Base-by-base conservation (phyloP, 2,888 invertebrate genomes). In the Aphrophora alni region DNA sequence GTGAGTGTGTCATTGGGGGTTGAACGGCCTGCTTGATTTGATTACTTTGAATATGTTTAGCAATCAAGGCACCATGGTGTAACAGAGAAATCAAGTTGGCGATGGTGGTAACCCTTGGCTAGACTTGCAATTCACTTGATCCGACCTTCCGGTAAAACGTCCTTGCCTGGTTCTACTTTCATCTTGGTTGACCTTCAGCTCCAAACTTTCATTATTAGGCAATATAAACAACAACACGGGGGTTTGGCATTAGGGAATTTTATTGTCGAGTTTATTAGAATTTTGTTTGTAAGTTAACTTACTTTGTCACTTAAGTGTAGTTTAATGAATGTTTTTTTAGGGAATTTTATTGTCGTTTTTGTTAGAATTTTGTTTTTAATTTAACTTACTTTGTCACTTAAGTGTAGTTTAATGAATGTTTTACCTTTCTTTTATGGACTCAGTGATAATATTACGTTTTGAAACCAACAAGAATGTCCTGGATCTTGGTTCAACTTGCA, bases 91-190 rank as follows among this genome's bases (percentile, higher is more conserved):
- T 59, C 59, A 59, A 59, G 59, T 33, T 33, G 33, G 33, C 33
- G 33, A 5, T n/a, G n/a, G n/a, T n/a, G 3, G 8, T 59, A 59
- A 21, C 59, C 21, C 59, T 59, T 21, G 59, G 59, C 59, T 21
- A 59, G 21, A 59, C 59, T 21, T 4, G 59, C 59, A 8, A 59
- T 5, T n/a, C 21, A 21, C 14, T 14, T 21, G 21, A n/a, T 21
- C 59, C 59, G 59, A 59, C 59, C 59, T 59, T 59, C 59, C 59
- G 59, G 59, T 59, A n/a, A 21, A 59, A 59, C 59, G 59, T 21
- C 59, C 59, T 59, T 59, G 59, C 59, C 59, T 8, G 59, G 21
- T 59, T 59, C 59, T 14, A 59, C 59, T 59, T 59, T 59, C 59
- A 59, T 59, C 59, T 59, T 59, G 59, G 21, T 21, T 21, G 59